A percentile compares a stretch with the other conserved stretches of the same genome.
These are phyloP conservation scores for Endotricha flammealis DNA, from an alignment of 2,888 invertebrate species.

Conservation along the genomic window DNA sequence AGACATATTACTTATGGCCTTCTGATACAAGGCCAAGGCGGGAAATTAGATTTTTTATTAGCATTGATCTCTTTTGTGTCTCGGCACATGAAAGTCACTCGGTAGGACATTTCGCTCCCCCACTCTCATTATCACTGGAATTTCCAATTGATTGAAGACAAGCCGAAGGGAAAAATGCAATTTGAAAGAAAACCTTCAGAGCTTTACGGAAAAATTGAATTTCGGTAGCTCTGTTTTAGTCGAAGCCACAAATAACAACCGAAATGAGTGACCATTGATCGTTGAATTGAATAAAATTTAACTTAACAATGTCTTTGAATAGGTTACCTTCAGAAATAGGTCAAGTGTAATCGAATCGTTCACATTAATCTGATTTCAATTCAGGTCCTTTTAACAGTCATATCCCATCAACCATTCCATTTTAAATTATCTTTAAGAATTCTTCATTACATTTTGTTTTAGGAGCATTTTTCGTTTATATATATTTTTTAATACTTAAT, in stretches of 20 bases:
- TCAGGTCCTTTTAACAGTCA: too few species aligned
- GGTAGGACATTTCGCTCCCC: slow-evolving; percentile 24
- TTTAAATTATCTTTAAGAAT: too few species aligned
- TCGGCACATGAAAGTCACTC: slow-evolving; percentile 24
- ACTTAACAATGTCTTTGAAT: not conserved
- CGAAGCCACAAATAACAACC: slow-evolving; percentile 8
- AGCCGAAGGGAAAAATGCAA: slow-evolving; percentile 34
- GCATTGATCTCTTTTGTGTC: slow-evolving; percentile 25
- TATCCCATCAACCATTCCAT: too few species aligned
- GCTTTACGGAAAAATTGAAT: slow-evolving; percentile 24
- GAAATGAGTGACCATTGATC: slow-evolving; percentile 7
- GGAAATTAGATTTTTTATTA: slow-evolving; percentile 34
- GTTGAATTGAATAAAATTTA: slow-evolving; percentile 7
- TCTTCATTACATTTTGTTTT: too few species aligned
- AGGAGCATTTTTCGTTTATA: too few species aligned
- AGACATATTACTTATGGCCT: too few species aligned
- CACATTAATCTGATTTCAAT: not conserved
- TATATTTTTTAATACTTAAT: too few species aligned
- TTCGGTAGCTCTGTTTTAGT: slow-evolving; percentile 12
- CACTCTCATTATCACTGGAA: slow-evolving; percentile 36
- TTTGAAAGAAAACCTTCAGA: slow-evolving; percentile 24
- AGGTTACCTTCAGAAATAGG: slow-evolving; percentile 2
- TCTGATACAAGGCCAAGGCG: too few species aligned
- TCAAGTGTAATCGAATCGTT: slow-evolving; percentile 4
- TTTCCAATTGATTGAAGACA: slow-evolving; percentile 45